Percentiles rank a stretch among this genome's conserved stretches.
phyloP scores from a whole-genome alignment of 1,140 invertebrate species.

The Brachionus koreanus region DNA sequence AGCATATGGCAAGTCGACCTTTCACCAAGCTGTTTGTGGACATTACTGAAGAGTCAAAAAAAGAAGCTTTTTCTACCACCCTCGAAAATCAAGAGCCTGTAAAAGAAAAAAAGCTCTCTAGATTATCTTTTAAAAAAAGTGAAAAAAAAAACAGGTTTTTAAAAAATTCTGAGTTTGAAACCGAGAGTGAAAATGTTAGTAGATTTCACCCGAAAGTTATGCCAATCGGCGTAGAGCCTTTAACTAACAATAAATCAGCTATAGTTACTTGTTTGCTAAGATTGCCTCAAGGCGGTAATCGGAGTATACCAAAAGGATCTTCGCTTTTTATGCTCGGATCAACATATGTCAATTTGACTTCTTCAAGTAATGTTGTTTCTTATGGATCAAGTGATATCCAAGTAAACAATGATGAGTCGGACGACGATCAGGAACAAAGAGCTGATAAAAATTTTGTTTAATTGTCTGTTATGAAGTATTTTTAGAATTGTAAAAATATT shows the following conservation, averaged over 20 bases:
- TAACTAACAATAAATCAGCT: conserved; percentile 31
- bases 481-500: background rate
- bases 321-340: conserved; percentile 24
- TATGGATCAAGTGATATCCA: background rate
- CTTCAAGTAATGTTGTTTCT: background rate
- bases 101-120: background rate
- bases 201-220: background rate
- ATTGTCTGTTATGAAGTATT: background rate
- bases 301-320: conserved; percentile 32
- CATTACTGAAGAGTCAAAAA: background rate
- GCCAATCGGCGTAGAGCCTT: conserved; percentile 31
- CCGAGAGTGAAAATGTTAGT: background rate
- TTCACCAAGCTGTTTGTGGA: conserved; percentile 20
- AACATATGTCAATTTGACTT: conserved; percentile 22
- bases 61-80: background rate
- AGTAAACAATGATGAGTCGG: background rate
- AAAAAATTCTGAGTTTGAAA: background rate
- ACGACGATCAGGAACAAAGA: background rate
- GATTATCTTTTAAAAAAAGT: background rate
- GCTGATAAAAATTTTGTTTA: conserved; percentile 8
- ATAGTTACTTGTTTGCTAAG: conserved; percentile 35
- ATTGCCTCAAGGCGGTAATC: conserved; percentile 14
- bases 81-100: background rate
- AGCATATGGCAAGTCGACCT: conserved; percentile 41
- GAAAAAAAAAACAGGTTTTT: conserved; percentile 12